A percentile compares a stretch with the other conserved stretches of the same genome.
These are phyloP conservation scores for Apis florea DNA, from an alignment of 1,140 invertebrate genomes.

Conservation along the genomic window DNA sequence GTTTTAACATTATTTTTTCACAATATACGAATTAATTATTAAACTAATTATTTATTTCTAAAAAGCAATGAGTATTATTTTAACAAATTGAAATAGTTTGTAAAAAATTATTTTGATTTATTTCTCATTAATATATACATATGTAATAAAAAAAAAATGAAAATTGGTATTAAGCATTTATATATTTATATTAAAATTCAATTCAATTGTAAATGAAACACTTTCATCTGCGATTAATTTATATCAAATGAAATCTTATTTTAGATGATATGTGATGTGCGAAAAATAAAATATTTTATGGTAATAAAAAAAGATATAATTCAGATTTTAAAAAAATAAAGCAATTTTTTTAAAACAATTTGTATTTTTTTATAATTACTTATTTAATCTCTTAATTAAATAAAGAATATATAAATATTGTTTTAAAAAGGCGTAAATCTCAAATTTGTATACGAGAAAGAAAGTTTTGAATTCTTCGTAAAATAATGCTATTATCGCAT, in stretches of 20 bases:
- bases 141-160: not conserved
- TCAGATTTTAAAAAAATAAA: slow-evolving; percentile 10
- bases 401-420: not conserved
- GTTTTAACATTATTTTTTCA: not conserved
- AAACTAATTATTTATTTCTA: not conserved
- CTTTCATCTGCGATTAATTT: slow-evolving; percentile 18
- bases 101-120: not conserved
- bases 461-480: slow-evolving; percentile 72
- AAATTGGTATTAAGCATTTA: not conserved
- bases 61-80: not conserved
- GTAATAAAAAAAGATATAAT: slow-evolving; percentile 18
- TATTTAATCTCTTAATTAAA: not conserved
- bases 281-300: slow-evolving; percentile 40
- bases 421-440: not conserved
- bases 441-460: slow-evolving; percentile 22
- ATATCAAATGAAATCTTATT: slow-evolving; percentile 9
- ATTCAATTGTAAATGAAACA: slow-evolving; percentile 10
- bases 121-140: not conserved
- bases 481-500: slow-evolving; percentile 72
- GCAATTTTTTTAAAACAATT: slow-evolving; percentile 12
- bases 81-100: not conserved
- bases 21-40: not conserved
- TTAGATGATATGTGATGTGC: not conserved
- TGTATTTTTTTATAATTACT: not conserved
- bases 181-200: not conserved